A percentile compares a stretch with the other conserved stretches of the same genome.
Conservation (phyloP, 2,113 vertebrate genomes). For the Tichodroma muraria region DNA sequence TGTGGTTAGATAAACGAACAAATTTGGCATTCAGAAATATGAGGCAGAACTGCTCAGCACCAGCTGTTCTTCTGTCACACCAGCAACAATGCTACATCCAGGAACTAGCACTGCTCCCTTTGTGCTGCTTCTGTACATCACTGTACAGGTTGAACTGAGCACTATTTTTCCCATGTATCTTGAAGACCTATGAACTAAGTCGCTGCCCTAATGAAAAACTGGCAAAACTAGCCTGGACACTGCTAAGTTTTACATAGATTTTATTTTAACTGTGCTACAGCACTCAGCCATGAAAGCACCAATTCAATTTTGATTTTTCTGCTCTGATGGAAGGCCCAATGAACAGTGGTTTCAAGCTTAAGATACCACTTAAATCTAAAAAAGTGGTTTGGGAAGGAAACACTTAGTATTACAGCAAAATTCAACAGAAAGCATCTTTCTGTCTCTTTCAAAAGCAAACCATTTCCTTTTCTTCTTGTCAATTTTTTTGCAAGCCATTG, state of each 20-base stretch:
- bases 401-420: background rate
- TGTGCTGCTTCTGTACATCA: background rate
- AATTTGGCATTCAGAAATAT: constrained; percentile 68
- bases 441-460: background rate
- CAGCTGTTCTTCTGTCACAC: constrained; percentile 64
- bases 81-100: constrained; percentile 56
- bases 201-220: constrained; percentile 20
- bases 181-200: background rate
- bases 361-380: background rate
- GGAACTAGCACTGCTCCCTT: background rate
- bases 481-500: background rate
- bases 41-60: constrained; percentile 70
- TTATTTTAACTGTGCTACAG: background rate
- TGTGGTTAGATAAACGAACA: constrained; percentile 72
- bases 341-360: background rate
- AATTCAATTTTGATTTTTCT: background rate
- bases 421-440: background rate
- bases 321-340: background rate
- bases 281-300: background rate
- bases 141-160: background rate
- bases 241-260: background rate
- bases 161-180: background rate
- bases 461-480: background rate
- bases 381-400: background rate
- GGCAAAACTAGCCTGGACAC: background rate